These are phyloP conservation scores for Lutjanus erythropterus DNA, from an alignment of 2,113 vertebrate genomes.

Conservation along the genomic window DNA sequence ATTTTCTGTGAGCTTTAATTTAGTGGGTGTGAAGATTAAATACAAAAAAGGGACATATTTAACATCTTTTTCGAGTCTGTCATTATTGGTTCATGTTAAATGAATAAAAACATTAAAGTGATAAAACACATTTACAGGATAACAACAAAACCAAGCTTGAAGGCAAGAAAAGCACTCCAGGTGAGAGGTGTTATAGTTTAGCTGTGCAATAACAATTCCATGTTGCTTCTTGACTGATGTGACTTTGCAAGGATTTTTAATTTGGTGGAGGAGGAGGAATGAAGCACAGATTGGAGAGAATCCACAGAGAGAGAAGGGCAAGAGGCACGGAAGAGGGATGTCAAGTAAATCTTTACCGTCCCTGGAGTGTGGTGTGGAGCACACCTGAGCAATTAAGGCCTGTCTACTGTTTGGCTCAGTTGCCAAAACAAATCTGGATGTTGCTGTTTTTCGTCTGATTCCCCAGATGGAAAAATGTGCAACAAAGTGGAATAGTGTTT, in stretches of 20 bases:
- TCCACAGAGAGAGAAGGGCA: not conserved
- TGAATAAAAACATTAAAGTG: not conserved
- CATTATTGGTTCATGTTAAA: not conserved
- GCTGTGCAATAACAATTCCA: not conserved
- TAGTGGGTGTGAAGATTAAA: not conserved
- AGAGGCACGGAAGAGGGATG: not conserved
- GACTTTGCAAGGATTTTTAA: not conserved
- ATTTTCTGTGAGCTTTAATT: not conserved
- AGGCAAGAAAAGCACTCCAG: not conserved
- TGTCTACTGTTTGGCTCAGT: not conserved
- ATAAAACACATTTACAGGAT: not conserved
- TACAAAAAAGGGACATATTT: not conserved
- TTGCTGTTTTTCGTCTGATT: not conserved
- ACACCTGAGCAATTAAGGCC: not conserved
- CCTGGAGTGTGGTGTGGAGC: not conserved
- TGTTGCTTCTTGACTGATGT: not conserved
- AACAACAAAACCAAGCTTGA: not conserved
- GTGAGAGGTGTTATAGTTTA: not conserved
- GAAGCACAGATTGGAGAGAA: not conserved
- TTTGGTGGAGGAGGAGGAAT: not conserved
- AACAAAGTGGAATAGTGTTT: not conserved
- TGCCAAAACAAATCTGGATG: not conserved
- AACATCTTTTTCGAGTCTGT: not conserved
- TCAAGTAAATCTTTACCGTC: not conserved
- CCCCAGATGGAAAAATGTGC: not conserved